phyloP scores from a whole-genome alignment of 2,888 invertebrate species.

The Troides helena region DNA sequence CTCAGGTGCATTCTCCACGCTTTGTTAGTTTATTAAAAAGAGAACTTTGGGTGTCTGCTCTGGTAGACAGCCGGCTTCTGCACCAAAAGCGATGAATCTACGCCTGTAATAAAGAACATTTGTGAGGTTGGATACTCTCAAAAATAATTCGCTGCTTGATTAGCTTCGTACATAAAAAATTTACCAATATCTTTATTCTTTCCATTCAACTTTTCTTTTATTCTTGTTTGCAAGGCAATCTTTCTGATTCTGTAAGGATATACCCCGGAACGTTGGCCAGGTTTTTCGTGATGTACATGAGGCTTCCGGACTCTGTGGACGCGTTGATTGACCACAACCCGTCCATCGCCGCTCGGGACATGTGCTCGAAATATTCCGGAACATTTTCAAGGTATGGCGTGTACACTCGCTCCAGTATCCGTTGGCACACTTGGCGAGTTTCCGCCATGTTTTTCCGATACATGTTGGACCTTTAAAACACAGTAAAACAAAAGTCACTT shows the following conservation, averaged over 20 bases:
- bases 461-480: slow-evolving; percentile 79
- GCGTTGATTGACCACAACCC: slow-evolving; percentile 85
- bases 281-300: slow-evolving; percentile 75
- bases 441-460: slow-evolving; percentile 79
- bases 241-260: slow-evolving; percentile 44
- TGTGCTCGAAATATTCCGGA: slow-evolving; percentile 76
- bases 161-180: neutral
- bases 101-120: neutral
- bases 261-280: slow-evolving; percentile 70
- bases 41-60: slow-evolving; percentile 28
- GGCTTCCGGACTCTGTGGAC: slow-evolving; percentile 70
- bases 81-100: slow-evolving; percentile 32
- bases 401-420: slow-evolving; percentile 76
- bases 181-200: slow-evolving; percentile 34
- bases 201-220: slow-evolving; percentile 30
- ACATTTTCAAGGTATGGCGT: slow-evolving; percentile 75
- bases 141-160: neutral
- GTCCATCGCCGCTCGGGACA: slow-evolving; percentile 80
- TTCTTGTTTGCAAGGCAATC: slow-evolving; percentile 24
- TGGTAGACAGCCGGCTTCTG: slow-evolving; percentile 32
- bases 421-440: slow-evolving; percentile 75
- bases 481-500: neutral
- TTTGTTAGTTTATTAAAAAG: slow-evolving; percentile 45
- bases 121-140: neutral
- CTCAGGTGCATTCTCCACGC: slow-evolving; percentile 48